Percentiles rank a stretch among this genome's conserved stretches.
Conservation (phyloP, 2,888 invertebrate genomes). For the Microctonus brassicae region DNA sequence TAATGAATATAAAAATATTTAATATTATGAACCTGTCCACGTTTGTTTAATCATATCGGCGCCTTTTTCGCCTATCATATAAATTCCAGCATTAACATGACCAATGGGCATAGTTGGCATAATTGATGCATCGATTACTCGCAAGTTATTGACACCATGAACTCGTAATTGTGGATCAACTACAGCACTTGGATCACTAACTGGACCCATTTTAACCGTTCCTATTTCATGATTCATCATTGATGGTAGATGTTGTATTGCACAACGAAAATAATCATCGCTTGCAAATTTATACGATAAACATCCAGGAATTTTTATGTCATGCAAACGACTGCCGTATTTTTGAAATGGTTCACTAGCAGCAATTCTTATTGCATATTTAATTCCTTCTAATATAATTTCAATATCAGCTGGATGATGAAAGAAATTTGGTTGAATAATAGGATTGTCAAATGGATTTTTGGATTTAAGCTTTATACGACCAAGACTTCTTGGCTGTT, state of each 20-base stretch:
- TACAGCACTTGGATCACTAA: constrained; percentile 71
- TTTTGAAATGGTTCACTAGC: constrained; percentile 70
- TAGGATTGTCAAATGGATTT: constrained; percentile 80
- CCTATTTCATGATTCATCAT: constrained; percentile 77
- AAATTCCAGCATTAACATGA: constrained; percentile 73
- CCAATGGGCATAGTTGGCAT: constrained; percentile 75
- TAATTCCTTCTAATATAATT: constrained; percentile 71
- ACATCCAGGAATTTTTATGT: constrained; percentile 74
- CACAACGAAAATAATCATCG: constrained; percentile 78
- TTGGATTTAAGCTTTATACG: constrained; percentile 77
- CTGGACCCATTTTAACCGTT: constrained; percentile 74
- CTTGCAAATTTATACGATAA: constrained; percentile 69
- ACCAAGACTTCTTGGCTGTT: constrained; percentile 81
- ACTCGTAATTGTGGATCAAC: constrained; percentile 73
- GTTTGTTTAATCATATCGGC: constrained; percentile 72
- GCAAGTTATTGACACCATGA: constrained; percentile 71
- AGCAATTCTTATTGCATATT: constrained; percentile 72
- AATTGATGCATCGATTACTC: constrained; percentile 75
- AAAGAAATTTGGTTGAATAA: constrained; percentile 86
- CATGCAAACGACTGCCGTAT: constrained; percentile 67
- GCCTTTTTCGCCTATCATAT: constrained; percentile 76
- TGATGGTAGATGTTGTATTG: constrained; percentile 74
- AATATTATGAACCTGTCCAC: constrained; percentile 64
- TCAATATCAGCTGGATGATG: constrained; percentile 72
- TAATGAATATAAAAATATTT: neutral